Evolutionary conservation across 2,113 vertebrate genomes (phyloP).

Genomic region (Rattus norvegicus): DNA sequence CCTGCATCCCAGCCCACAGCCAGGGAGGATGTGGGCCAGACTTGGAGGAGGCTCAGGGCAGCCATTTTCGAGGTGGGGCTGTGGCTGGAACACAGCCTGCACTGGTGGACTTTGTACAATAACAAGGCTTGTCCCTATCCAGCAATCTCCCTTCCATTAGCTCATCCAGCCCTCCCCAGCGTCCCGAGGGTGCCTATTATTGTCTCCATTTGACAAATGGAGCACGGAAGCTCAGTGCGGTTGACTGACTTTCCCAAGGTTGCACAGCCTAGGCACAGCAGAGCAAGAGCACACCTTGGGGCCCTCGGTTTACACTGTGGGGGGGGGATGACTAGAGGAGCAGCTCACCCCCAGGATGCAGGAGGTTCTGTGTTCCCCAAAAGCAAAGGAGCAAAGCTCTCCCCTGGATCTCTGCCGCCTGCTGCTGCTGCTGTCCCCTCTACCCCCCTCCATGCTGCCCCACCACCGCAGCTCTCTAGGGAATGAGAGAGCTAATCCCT

Average conservation of each 20-base stretch:
- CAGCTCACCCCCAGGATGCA: neutral
- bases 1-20: neutral
- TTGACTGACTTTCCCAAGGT: slow-evolving; percentile 57
- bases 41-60: slow-evolving; percentile 14
- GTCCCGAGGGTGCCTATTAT: slow-evolving; percentile 55
- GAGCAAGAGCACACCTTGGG: neutral
- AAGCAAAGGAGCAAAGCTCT: neutral
- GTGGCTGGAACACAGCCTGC: slow-evolving; percentile 45
- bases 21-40: neutral
- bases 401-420: neutral
- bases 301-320: neutral
- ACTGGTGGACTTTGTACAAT: slow-evolving; percentile 29
- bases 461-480: neutral
- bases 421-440: neutral
- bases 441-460: neutral
- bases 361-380: neutral
- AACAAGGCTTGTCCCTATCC: slow-evolving; percentile 56
- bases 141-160: slow-evolving; percentile 73
- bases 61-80: slow-evolving; percentile 69
- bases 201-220: slow-evolving; percentile 67
- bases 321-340: neutral
- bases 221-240: slow-evolving; percentile 20
- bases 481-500: too few relatives aligned
- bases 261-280: slow-evolving; percentile 2
- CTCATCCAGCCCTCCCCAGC: slow-evolving; percentile 46